A percentile compares a stretch with the other conserved stretches of the same genome.
Evolutionary conservation across 1,140 invertebrate genomes (phyloP).

Genomic region (Bradysia coprophila): DNA sequence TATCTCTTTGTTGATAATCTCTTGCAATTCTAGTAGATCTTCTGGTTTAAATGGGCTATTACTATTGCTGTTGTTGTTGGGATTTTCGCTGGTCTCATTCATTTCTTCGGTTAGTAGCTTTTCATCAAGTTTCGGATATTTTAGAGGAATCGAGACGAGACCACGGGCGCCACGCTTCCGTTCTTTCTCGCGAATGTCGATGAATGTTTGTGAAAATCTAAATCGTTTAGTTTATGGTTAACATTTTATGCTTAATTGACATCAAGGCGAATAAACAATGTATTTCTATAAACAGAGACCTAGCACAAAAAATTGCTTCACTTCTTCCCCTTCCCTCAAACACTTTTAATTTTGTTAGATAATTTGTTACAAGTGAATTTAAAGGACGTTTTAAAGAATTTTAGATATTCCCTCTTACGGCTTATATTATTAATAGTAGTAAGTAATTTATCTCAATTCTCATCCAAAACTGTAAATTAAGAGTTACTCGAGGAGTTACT

Average conservation of each 20-base stretch:
- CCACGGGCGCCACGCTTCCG: constrained; percentile 28
- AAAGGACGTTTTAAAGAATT: too few relatives aligned
- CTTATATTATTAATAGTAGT: too few relatives aligned
- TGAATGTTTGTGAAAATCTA: constrained; percentile 81
- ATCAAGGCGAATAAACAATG: not conserved
- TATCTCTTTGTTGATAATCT: constrained; percentile 21
- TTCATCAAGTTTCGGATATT: constrained; percentile 4
- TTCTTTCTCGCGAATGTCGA: constrained; percentile 73
- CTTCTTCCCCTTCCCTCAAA: too few relatives aligned
- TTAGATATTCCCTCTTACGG: too few relatives aligned
- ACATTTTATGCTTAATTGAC: not conserved
- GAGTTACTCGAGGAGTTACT: too few relatives aligned
- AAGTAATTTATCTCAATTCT: too few relatives aligned
- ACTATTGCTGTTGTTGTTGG: too few relatives aligned
- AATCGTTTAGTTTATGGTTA: not conserved
- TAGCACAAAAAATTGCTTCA: too few relatives aligned
- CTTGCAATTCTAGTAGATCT: constrained; percentile 18
- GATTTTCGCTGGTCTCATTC: not conserved
- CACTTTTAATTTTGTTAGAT: too few relatives aligned
- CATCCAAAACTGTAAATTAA: too few relatives aligned
- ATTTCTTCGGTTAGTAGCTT: not conserved
- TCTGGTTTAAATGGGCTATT: constrained; percentile 8
- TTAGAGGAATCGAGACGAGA: constrained; percentile 9
- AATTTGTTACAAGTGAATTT: too few relatives aligned
- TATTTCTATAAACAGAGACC: not conserved